phyloP scores from a whole-genome alignment of 2,888 invertebrate species.

The Mellilla xanthometata region DNA sequence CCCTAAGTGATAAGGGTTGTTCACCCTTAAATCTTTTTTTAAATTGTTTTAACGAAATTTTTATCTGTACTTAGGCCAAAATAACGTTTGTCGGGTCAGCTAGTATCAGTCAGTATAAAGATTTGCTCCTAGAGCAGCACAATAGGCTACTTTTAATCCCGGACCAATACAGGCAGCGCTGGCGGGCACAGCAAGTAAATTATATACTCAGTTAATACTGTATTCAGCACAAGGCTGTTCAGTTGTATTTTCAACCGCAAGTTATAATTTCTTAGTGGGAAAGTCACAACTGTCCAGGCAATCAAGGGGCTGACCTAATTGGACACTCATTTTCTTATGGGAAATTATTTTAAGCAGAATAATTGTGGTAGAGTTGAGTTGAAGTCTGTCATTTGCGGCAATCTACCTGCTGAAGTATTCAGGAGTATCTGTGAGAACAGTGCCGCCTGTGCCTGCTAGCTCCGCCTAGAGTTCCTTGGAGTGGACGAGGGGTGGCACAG shows the following conservation, averaged over 20 bases:
- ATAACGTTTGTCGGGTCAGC: too few relatives aligned
- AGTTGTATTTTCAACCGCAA: conserved; percentile 34
- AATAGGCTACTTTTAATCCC: too few relatives aligned
- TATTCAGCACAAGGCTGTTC: conserved; percentile 21
- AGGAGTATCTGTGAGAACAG: conserved; percentile 59
- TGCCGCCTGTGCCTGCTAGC: conserved; percentile 44
- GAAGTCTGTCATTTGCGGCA: conserved; percentile 70
- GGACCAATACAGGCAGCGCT: too few relatives aligned
- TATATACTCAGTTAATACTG: background rate
- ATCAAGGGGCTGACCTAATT: conserved; percentile 66
- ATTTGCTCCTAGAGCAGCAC: too few relatives aligned
- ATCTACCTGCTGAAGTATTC: conserved; percentile 69
- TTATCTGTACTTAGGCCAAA: too few relatives aligned
- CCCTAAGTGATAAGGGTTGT: too few relatives aligned
- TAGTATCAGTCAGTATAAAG: too few relatives aligned
- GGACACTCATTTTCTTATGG: conserved; percentile 42
- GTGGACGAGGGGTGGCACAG: conserved; percentile 30
- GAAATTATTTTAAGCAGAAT: conserved; percentile 53
- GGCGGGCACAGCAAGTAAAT: too few relatives aligned
- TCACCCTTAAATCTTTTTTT: too few relatives aligned
- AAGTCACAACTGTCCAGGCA: conserved; percentile 46
- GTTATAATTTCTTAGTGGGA: conserved; percentile 50
- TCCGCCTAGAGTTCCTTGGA: conserved; percentile 27
- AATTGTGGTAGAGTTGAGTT: conserved; percentile 54
- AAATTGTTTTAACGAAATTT: too few relatives aligned